These are phyloP conservation scores for Irena cyanogastra DNA, from an alignment of 2,113 vertebrate species.

Conservation along the genomic window DNA sequence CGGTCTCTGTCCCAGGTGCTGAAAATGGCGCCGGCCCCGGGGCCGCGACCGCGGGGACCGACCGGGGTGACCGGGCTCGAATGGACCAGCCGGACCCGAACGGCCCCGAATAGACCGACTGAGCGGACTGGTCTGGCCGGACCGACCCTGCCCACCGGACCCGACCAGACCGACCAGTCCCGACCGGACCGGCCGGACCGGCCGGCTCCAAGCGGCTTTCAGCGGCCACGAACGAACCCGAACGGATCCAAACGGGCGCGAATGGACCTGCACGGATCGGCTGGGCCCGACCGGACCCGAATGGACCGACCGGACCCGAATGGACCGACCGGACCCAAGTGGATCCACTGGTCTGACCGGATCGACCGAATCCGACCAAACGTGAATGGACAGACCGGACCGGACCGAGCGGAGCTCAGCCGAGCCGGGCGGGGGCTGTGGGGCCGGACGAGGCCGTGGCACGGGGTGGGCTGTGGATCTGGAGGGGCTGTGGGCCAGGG, in stretches of 20 bases:
- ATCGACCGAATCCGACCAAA: fast-evolving
- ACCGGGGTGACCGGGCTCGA: background rate
- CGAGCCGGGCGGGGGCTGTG: background rate
- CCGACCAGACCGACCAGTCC: background rate
- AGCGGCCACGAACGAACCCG: fast-evolving
- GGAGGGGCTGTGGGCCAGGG: no score
- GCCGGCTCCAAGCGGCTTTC: background rate
- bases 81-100: fast-evolving
- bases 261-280: background rate
- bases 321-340: background rate
- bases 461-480: no score
- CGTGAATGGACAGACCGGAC: background rate
- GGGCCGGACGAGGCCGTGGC: no score
- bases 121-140: background rate
- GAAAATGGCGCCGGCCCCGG: background rate
- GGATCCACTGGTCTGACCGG: background rate
- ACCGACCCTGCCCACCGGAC: background rate
- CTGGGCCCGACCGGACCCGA: no score
- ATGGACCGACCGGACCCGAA: background rate
- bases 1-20: slow-evolving; percentile 31
- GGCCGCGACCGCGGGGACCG: background rate
- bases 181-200: no score
- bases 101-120: fast-evolving
- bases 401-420: background rate
- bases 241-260: fast-evolving